Conservation (phyloP, 2,888 invertebrate genomes). For the Apamea anceps region DNA sequence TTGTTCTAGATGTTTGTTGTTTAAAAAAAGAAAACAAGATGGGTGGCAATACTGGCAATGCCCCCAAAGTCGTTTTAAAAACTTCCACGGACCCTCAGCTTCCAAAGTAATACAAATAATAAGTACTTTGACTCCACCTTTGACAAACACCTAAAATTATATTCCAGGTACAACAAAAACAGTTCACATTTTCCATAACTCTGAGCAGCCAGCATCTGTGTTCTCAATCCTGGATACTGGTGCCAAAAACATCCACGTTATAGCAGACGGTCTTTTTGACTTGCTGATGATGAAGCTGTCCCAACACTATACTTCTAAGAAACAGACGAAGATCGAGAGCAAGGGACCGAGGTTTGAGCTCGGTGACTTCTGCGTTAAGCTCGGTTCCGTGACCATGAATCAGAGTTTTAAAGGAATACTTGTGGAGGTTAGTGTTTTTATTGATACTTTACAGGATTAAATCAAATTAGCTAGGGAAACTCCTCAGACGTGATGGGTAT, state of each 20-base stretch:
- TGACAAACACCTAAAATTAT: background rate
- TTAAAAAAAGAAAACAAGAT: too few species aligned
- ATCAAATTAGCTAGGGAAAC: background rate
- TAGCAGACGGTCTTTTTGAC: constrained; percentile 97
- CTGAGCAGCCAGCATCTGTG: constrained; percentile 98
- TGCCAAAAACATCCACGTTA: constrained; percentile 95
- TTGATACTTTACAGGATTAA: background rate
- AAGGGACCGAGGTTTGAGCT: constrained; percentile 96
- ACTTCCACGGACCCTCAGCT: background rate
- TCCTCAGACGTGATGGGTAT: too few species aligned
- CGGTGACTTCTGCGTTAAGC: constrained; percentile 97
- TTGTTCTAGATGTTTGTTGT: too few species aligned
- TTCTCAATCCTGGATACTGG: constrained; percentile 97
- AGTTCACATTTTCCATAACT: constrained; percentile 98
- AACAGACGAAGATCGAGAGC: constrained; percentile 96
- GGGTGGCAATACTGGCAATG: too few species aligned
- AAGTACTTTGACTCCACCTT: background rate
- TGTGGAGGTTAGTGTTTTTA: constrained; percentile 92
- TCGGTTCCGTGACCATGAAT: constrained; percentile 97
- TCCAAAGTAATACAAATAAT: background rate
- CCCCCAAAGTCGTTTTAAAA: too few species aligned
- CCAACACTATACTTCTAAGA: constrained; percentile 96
- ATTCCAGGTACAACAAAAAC: constrained; percentile 93
- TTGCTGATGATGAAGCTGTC: constrained; percentile 97
- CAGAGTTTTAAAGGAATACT: constrained; percentile 98